Conservation (phyloP, 2,888 invertebrate species). For the Cybosia mesomella region DNA sequence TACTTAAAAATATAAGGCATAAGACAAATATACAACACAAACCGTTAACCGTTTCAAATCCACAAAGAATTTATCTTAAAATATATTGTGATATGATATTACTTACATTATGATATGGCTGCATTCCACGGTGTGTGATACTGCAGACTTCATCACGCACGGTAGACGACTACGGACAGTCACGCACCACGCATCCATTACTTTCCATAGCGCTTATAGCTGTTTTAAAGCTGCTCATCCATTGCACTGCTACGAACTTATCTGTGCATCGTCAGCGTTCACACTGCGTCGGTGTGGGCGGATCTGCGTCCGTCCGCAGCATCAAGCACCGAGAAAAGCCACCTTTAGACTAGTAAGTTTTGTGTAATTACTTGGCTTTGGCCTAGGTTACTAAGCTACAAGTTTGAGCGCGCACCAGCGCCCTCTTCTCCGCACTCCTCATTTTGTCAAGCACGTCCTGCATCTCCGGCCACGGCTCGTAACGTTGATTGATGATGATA, state of each 20-base stretch:
- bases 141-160: not conserved
- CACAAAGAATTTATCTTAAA: not conserved
- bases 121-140: not conserved
- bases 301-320: not conserved
- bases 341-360: not conserved
- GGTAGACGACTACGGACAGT: not conserved
- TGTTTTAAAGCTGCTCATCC: not conserved
- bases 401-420: slow-evolving; percentile 56
- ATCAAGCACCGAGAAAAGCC: not conserved
- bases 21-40: not conserved
- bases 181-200: not conserved
- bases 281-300: not conserved
- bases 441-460: slow-evolving; percentile 75
- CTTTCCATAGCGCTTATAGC: not conserved
- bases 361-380: too few species aligned
- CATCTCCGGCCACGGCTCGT: slow-evolving; percentile 75
- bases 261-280: too few species aligned
- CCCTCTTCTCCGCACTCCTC: slow-evolving; percentile 66
- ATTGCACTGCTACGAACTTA: not conserved
- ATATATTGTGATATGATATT: not conserved
- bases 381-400: slow-evolving; percentile 46
- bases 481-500: slow-evolving; percentile 70
- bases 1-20: not conserved
- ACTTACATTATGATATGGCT: not conserved
- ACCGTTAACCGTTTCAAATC: not conserved